Conservation (phyloP, 1,140 invertebrate species). For the Caerostris darwini region DNA sequence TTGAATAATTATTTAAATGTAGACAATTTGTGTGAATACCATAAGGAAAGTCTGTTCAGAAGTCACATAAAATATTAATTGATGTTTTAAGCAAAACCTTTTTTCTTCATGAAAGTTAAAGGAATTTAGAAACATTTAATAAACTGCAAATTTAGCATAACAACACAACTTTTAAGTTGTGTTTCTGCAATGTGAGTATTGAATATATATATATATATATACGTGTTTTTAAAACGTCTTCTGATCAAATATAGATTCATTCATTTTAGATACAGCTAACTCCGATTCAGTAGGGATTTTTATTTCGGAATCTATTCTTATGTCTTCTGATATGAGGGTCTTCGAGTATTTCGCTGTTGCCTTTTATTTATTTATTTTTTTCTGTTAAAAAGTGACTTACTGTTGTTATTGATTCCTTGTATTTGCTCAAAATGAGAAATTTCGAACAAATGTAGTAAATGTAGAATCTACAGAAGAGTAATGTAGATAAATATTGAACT, state of each 20-base stretch:
- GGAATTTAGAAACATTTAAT: too few relatives aligned
- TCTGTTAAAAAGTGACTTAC: neutral
- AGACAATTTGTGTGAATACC: too few relatives aligned
- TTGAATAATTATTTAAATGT: too few relatives aligned
- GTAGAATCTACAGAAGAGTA: neutral
- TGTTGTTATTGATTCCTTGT: neutral
- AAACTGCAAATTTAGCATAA: too few relatives aligned
- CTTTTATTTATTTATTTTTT: neutral
- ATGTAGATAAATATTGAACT: neutral
- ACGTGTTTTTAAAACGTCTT: conserved; percentile 25
- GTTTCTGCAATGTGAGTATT: too few relatives aligned
- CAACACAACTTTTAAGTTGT: too few relatives aligned
- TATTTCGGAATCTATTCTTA: neutral
- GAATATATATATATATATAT: too few relatives aligned
- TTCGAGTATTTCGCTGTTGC: neutral
- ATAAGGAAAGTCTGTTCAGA: too few relatives aligned
- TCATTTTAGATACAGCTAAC: conserved; percentile 36
- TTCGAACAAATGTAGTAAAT: neutral
- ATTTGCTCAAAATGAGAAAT: neutral
- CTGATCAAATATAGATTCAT: conserved; percentile 43
- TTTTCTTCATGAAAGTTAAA: too few relatives aligned
- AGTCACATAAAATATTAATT: too few relatives aligned
- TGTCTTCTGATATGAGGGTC: neutral
- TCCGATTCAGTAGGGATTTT: neutral
- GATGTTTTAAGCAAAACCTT: too few relatives aligned